Evolutionary conservation across 2,888 invertebrate species (phyloP), one percentile per base, ranked within the genome.

Genomic region (Teleogryllus oceanicus): DNA sequence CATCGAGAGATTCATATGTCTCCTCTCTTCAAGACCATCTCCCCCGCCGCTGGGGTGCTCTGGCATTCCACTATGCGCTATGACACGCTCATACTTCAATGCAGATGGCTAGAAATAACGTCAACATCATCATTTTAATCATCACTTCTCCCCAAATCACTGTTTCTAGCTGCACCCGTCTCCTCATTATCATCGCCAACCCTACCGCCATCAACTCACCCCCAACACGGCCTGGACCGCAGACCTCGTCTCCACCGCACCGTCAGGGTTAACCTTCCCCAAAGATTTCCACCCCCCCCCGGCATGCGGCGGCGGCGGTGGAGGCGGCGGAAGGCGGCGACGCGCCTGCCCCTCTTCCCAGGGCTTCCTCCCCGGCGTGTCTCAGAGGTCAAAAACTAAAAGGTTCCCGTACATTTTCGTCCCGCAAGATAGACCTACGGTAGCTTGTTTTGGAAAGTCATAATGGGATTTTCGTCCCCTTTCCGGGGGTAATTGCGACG

Each of bases 351-450:
- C 62, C 62, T 13, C 62, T 62, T 5, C 62, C 5, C 62, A 62
- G 62, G 62, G 62, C 62, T 18, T n/a, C 62, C 62, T 62, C 62
- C 13, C 62, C 62, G 62, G 16, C 62, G 62, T 13, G 62, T n/a
- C 16, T n/a, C 62, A 10, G 62, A 62, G 62, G 62, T 62, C 62
- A 62, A 62, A 62, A 62, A 62, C 62, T 62, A 62, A 62, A 62
- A 62, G 62, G 62, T n/a, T 62, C 62, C n/a, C 62, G 62, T 62
- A 62, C 16, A 62, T 62, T 62, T 62, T 62, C 62, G 62, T 62
- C 62, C 62, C 62, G n/a, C 62, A 62, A 16, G 62, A 62, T 62
- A 62, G 62, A 62, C 62, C n/a, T 16, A 62, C 62, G 62, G 62
- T 62, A 62, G 62, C 62, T 62, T 62, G 62, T 62, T 62, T 62